phyloP scores from a whole-genome alignment of 2,888 invertebrate genomes.

The Chymomyza fuscimana region DNA sequence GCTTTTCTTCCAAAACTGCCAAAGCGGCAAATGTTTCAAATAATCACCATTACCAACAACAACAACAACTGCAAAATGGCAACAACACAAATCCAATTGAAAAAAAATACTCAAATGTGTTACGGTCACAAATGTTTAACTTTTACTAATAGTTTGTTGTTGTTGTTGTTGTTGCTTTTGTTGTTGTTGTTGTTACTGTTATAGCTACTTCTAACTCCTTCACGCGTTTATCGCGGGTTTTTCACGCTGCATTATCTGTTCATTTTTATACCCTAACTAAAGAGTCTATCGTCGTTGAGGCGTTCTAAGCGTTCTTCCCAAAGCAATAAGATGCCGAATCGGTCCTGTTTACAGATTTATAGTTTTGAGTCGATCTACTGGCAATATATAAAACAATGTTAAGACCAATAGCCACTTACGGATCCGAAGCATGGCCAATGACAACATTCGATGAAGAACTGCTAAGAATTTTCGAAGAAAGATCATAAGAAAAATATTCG shows the following conservation, averaged over 20 bases:
- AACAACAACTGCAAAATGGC: slow-evolving; percentile 29
- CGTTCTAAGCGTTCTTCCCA: slow-evolving; percentile 1
- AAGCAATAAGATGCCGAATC: no score
- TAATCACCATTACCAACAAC: slow-evolving; percentile 49
- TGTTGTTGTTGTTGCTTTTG: slow-evolving; percentile 18
- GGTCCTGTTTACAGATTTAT: no score
- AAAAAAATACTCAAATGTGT: slow-evolving; percentile 59
- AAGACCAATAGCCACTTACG: no score
- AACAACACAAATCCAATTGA: slow-evolving; percentile 45
- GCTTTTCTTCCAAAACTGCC: slow-evolving; percentile 35
- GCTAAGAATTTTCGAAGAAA: no score
- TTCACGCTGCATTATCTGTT: slow-evolving; percentile 12
- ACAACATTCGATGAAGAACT: no score
- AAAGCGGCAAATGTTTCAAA: slow-evolving; percentile 36
- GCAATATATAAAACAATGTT: no score
- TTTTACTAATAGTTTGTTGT: slow-evolving; percentile 72
- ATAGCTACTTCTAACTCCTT: slow-evolving; percentile 36
- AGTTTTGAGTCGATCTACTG: no score
- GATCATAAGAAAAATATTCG: no score
- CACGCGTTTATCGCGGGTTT: slow-evolving; percentile 45
- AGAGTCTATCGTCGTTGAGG: slow-evolving; percentile 25
- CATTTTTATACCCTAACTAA: background rate
- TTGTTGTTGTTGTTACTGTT: slow-evolving; percentile 18
- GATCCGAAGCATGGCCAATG: no score
- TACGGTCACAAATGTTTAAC: slow-evolving; percentile 75